Conservation (phyloP, 1,140 invertebrate genomes). For the Stegodyphus mimosarum region DNA sequence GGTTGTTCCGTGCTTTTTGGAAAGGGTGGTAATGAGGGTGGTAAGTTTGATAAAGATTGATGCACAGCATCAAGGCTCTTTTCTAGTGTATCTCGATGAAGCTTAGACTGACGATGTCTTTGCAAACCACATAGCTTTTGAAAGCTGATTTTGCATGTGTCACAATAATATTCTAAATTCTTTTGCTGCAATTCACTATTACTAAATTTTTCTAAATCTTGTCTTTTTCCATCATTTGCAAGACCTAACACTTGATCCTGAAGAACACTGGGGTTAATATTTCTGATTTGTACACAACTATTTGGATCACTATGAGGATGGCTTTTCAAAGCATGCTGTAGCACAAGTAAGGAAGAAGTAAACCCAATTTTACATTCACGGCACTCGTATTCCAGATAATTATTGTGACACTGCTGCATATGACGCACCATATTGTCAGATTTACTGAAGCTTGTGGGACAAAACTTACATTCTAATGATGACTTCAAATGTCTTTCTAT, state of each 20-base stretch:
- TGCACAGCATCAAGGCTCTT: slow-evolving; percentile 42
- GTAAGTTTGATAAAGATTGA: slow-evolving; percentile 24
- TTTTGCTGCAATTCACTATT: neutral
- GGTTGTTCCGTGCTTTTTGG: neutral
- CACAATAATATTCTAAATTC: slow-evolving; percentile 40
- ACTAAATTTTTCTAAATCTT: neutral
- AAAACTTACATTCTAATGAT: slow-evolving; percentile 46
- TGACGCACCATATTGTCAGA: slow-evolving; percentile 19
- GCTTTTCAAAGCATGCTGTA: slow-evolving; percentile 38
- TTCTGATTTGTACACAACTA: neutral
- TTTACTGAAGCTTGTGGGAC: slow-evolving; percentile 14
- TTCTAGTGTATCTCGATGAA: slow-evolving; percentile 20
- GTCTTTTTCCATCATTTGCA: neutral
- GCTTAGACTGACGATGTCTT: slow-evolving; percentile 47
- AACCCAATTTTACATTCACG: slow-evolving; percentile 38
- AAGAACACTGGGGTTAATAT: neutral
- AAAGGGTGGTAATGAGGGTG: slow-evolving; percentile 9
- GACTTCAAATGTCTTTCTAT: slow-evolving; percentile 11
- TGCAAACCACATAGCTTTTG: slow-evolving; percentile 34
- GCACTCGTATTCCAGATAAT: slow-evolving; percentile 47
- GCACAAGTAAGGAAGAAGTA: slow-evolving; percentile 1
- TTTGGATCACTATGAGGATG: slow-evolving; percentile 39
- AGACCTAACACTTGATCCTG: neutral
- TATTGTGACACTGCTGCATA: slow-evolving; percentile 34
- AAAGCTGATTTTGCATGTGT: slow-evolving; percentile 46